Base-by-base conservation (phyloP, 2,888 invertebrate species). In the Matsumyia berberina region DNA sequence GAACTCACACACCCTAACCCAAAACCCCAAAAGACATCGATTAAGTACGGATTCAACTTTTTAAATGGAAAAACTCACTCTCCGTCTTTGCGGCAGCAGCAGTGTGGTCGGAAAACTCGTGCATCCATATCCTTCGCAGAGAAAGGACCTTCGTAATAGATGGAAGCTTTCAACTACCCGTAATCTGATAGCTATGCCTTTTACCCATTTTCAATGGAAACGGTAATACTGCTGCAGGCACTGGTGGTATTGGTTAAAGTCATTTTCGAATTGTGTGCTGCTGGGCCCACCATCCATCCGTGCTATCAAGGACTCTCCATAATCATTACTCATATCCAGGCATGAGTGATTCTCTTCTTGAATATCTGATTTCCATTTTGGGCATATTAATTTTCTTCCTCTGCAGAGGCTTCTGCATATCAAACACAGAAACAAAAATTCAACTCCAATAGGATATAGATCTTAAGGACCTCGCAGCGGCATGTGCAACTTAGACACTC, bases 271-370 rank as follows among this genome's bases (percentile, higher is more conserved):
- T 78, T 60, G 44, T 8, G 53, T 69, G 1, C 24, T 69, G n/a
- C 60, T 53, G 24, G 29, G 69, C 44, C 60, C 77, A 55, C 15
- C 46, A 37, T 51, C 51, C 51, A 60, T 76, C 67, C 33, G 58
- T 76, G 51, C 12, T 58, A 11, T 15, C 24, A 53, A 60, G 35
- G 58, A 42, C 24, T 44, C 33, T 37, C 15, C 19, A 33, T 2
- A 53, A 55, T 55, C 72, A 72, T 79, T 79, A 79, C 72, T 79
- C 78, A 79, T 79, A 72, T 64, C 49, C 64, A 72, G 62, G 72
- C 72, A 72, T 79, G 72, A 72, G 57, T 72, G 72, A 79, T 29
- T 79, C 49, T 57, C 4, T 4, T 70, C 44, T 60, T 33, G 55
- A 55, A 69, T 69, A 55, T 31, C 53, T 67, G 69, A 69, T 69